phyloP scores from a whole-genome alignment of 2,888 invertebrate species.

The Selenia dentaria region DNA sequence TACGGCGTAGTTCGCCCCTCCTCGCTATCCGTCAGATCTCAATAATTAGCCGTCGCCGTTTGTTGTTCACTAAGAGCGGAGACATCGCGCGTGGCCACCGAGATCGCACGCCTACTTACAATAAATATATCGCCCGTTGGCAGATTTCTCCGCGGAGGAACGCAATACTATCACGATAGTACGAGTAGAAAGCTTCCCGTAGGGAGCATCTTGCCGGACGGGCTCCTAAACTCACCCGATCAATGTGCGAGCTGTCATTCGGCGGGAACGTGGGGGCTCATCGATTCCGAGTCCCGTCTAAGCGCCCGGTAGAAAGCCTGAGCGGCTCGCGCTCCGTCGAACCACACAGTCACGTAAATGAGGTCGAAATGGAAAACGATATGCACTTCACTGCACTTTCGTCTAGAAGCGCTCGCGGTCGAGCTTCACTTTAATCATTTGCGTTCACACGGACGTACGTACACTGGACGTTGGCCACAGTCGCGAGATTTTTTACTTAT shows the following conservation, averaged over 20 bases:
- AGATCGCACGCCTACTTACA: conserved; percentile 20
- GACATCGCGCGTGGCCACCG: conserved; percentile 20
- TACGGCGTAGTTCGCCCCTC: conserved; percentile 29
- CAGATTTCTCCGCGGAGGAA: conserved; percentile 12
- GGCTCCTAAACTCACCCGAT: conserved; percentile 67
- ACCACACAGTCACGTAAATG: conserved; percentile 59
- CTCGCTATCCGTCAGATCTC: conserved; percentile 39
- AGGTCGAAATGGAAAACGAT: conserved; percentile 68
- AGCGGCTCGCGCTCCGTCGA: conserved; percentile 55
- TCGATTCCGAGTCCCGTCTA: conserved; percentile 59
- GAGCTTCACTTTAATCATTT: conserved; percentile 8
- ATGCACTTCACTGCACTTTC: conserved; percentile 52
- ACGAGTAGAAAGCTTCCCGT: conserved; percentile 4
- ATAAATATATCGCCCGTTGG: conserved; percentile 15
- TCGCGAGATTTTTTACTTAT: conserved; percentile 45
- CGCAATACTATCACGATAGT: not conserved
- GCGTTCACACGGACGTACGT: conserved; percentile 29
- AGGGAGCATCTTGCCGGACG: conserved; percentile 19
- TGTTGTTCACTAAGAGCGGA: conserved; percentile 36
- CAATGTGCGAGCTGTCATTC: conserved; percentile 71
- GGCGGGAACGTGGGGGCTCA: conserved; percentile 59
- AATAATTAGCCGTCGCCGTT: conserved; percentile 38
- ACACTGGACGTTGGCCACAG: conserved; percentile 37
- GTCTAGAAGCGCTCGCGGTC: conserved; percentile 10
- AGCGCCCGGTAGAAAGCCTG: conserved; percentile 60